Evolutionary conservation across 1,140 invertebrate genomes (phyloP).

Genomic region (Argopecten irradians): DNA sequence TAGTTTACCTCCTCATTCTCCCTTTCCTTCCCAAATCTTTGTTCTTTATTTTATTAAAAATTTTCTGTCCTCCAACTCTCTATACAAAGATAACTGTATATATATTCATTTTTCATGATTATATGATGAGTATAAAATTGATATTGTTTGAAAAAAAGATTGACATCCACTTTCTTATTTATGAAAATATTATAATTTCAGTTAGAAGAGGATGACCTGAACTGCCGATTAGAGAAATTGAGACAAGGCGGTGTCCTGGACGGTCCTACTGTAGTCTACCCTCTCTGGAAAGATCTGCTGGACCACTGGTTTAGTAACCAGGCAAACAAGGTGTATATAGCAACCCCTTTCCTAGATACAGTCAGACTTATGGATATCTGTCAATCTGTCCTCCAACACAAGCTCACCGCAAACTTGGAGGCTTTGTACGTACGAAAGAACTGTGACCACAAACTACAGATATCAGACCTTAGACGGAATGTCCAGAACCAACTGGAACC

Average conservation of each 20-base stretch:
- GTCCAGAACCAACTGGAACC: conserved; percentile 53
- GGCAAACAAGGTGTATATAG: conserved; percentile 61
- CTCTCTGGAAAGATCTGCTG: conserved; percentile 64
- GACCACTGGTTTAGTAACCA: conserved; percentile 62
- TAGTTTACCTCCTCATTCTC: no score
- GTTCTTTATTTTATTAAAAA: no score
- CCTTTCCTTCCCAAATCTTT: no score
- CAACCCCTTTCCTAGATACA: conserved; percentile 62
- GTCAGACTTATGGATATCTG: conserved; percentile 61
- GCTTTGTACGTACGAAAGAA: conserved; percentile 59
- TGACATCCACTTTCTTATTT: no score
- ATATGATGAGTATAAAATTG: no score
- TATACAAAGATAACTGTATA: no score
- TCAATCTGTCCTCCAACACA: conserved; percentile 60
- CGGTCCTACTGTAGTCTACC: conserved; percentile 62
- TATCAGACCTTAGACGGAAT: conserved; percentile 60
- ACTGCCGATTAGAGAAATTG: conserved; percentile 50
- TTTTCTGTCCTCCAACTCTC: no score
- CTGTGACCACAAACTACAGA: conserved; percentile 52
- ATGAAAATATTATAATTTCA: conserved; percentile 49
- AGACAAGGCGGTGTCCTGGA: conserved; percentile 49
- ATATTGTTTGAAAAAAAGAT: no score
- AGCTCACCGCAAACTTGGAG: conserved; percentile 61
- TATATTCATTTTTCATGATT: no score
- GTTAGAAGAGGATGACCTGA: conserved; percentile 49